Conservation (phyloP, 2,888 invertebrate species). For the Sinopyrophorus schimmeli region DNA sequence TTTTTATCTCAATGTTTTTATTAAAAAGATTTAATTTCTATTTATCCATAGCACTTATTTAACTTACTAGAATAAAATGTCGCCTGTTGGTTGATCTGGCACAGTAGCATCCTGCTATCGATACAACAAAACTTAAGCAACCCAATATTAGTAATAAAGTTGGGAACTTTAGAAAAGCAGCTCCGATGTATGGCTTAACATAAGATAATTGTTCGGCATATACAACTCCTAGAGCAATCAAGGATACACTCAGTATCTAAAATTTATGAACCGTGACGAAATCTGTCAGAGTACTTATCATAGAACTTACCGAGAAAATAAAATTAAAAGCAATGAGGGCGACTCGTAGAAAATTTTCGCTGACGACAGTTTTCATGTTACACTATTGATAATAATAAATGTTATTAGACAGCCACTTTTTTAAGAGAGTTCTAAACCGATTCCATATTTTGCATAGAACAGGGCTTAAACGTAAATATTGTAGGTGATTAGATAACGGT, state of each 20-base stretch:
- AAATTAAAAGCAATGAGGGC: constrained; percentile 41
- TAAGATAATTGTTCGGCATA: constrained; percentile 41
- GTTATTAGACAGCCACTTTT: background rate
- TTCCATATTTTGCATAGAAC: constrained; percentile 11
- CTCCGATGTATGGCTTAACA: constrained; percentile 37
- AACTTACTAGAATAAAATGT: constrained; percentile 38
- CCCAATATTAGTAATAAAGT: constrained; percentile 69
- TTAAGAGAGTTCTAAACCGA: background rate
- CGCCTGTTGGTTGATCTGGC: constrained; percentile 38
- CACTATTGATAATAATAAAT: background rate
- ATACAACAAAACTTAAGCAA: constrained; percentile 57
- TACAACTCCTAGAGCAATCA: constrained; percentile 41
- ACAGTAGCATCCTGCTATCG: constrained; percentile 41
- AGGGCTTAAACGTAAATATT: constrained; percentile 16
- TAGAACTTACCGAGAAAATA: constrained; percentile 41
- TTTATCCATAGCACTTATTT: too few species aligned
- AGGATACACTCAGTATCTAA: constrained; percentile 42
- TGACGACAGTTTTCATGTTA: constrained; percentile 40
- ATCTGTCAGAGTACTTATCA: background rate
- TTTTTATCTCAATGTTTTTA: background rate
- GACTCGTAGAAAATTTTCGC: constrained; percentile 40
- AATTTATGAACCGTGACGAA: background rate
- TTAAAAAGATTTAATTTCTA: background rate
- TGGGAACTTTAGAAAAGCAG: constrained; percentile 57
- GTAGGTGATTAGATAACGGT: constrained; percentile 23